Evolutionary conservation across 2,797 vertebrate genomes (phyloP), one percentile per base, ranked within the genome.

Genomic region (Melanotaenia pygmaea): DNA sequence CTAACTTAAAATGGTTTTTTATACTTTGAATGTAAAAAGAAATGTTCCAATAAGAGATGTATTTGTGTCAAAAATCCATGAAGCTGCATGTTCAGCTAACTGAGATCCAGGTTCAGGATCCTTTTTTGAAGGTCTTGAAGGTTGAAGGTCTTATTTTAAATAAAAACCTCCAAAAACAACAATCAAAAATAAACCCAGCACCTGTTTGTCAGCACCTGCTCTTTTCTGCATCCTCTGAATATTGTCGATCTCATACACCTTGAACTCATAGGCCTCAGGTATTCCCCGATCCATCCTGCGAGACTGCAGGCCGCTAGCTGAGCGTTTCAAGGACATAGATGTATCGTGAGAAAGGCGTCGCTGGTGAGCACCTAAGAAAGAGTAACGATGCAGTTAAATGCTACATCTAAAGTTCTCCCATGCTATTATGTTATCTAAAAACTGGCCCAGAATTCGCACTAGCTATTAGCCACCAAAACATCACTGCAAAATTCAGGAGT

Each of bases 221-320:
- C 96, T 95, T 78, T 95, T 94, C 90, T 98, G 97, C 67, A 96
- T 95, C 76, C 95, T 93, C 82, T 97, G 95, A 80, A 96, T 94
- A 5, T 96, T 95, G 64, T 99, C 98, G 16, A 98, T 98, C 81
- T 99, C 97, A 67, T 98, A 99, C 61, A 98, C 96, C 83, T 97
- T 99, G 82, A 99, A 96, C 93, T 97, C 97, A 53, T 96, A 98
- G 63, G 96, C 95, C 35, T 98, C 98, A 2, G 95, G 95, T 68
- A 96, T 92, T 22, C 94, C 94, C 47, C 94, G 95, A 4, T 98
- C 97, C 67, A 94, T 95, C 96, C 97, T 96, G 88, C 95, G 96
- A 43, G 96, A 87, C 56, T 93, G 94, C 0, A 95, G 85, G 61
- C 95, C 92, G 62, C 84, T 94, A 26, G 89, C 65, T 1, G 96